These are phyloP conservation scores for Ariopsis seemanni DNA, from an alignment of 2,113 vertebrate genomes.

Conservation along the genomic window DNA sequence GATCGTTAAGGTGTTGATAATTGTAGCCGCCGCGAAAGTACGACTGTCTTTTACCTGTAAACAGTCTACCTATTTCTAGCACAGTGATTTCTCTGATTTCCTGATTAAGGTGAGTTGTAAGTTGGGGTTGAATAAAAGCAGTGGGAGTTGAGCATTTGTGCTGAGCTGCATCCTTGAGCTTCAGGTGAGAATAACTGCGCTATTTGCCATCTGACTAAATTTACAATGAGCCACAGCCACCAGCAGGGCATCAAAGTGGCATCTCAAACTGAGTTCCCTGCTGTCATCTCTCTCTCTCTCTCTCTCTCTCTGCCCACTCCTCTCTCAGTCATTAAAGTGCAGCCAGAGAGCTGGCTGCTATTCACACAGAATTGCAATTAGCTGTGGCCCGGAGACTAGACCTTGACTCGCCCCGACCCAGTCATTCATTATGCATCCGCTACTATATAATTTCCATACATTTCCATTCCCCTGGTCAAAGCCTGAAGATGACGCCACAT, in stretches of 20 bases:
- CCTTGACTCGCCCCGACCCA: slow-evolving; percentile 50
- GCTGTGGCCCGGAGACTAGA: slow-evolving; percentile 49
- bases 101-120: slow-evolving; percentile 20
- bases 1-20: too few species aligned
- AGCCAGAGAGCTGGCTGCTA: slow-evolving; percentile 43
- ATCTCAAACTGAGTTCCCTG: slow-evolving; percentile 48
- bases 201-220: slow-evolving; percentile 43
- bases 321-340: slow-evolving; percentile 47
- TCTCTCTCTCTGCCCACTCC: slow-evolving; percentile 15
- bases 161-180: slow-evolving; percentile 15
- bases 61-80: neutral
- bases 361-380: slow-evolving; percentile 54
- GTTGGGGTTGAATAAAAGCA: neutral
- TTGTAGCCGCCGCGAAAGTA: too few species aligned
- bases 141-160: neutral
- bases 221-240: slow-evolving; percentile 50
- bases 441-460: slow-evolving; percentile 57
- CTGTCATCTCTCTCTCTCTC: slow-evolving; percentile 37
- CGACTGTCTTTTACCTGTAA: neutral
- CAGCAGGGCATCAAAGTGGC: slow-evolving; percentile 56
- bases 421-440: slow-evolving; percentile 55
- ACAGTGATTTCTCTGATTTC: neutral
- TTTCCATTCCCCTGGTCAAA: slow-evolving; percentile 55
- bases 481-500: slow-evolving; percentile 7
- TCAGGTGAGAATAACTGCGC: slow-evolving; percentile 43